Conservation (phyloP, 2,797 vertebrate genomes). For the Champsocephalus esox region DNA sequence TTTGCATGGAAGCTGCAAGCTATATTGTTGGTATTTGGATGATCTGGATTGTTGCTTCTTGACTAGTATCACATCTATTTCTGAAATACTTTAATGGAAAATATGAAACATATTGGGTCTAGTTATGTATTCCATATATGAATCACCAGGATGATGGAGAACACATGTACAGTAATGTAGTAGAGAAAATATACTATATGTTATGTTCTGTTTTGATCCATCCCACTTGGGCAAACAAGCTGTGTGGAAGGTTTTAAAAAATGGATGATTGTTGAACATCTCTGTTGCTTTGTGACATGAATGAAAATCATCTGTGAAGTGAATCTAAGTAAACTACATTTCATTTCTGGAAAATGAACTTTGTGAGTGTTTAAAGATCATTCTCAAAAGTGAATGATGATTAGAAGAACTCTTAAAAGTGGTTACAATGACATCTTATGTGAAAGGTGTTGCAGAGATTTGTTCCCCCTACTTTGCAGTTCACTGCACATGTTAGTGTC, state of each 20-base stretch:
- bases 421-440: not conserved
- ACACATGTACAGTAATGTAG: not conserved
- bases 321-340: not conserved
- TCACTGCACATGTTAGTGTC: too few relatives aligned
- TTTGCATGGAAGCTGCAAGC: not conserved
- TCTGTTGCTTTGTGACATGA: conserved; percentile 19
- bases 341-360: not conserved
- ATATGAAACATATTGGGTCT: not conserved
- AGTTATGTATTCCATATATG: not conserved
- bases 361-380: not conserved
- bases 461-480: too few relatives aligned
- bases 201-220: conserved; percentile 13
- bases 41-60: not conserved
- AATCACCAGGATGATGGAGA: not conserved
- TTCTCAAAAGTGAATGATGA: not conserved
- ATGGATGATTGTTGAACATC: too few relatives aligned
- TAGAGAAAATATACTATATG: not conserved
- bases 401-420: too few relatives aligned
- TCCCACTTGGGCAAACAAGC: not conserved
- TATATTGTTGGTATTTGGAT: not conserved
- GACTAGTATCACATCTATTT: not conserved
- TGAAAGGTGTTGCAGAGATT: not conserved
- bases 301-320: conserved; percentile 12
- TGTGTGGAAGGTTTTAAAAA: too few relatives aligned
- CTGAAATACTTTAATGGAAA: too few relatives aligned